A percentile compares a stretch with the other conserved stretches of the same genome.
phyloP scores from a whole-genome alignment of 2,797 vertebrate genomes.

The Lithobates sylvaticus region DNA sequence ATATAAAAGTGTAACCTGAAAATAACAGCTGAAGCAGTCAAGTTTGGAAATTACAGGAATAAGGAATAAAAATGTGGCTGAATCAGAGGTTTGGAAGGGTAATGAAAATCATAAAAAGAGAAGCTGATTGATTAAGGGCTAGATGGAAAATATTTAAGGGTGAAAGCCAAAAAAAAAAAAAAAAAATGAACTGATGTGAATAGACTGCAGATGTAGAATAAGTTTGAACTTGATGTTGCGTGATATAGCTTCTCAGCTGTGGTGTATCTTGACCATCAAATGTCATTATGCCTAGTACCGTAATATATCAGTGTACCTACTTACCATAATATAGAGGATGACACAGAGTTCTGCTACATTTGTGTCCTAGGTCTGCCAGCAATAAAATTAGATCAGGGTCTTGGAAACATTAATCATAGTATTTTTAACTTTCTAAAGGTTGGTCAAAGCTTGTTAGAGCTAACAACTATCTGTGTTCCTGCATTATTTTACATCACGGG shows the following conservation, averaged over 20 bases:
- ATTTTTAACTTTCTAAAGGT: not conserved
- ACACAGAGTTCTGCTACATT: not conserved
- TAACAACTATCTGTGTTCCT: not conserved
- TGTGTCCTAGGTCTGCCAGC: not conserved
- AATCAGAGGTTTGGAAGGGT: slow-evolving; percentile 62
- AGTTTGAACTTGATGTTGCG: slow-evolving; percentile 11
- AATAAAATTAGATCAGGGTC: not conserved
- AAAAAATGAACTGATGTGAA: slow-evolving; percentile 13
- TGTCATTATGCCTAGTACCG: not conserved
- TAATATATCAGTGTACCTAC: not conserved
- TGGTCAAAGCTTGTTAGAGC: not conserved
- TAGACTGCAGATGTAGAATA: slow-evolving; percentile 33
- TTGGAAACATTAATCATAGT: not conserved
- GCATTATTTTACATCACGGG: not conserved
- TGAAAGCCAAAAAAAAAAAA: slow-evolving; percentile 35
- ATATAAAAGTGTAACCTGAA: slow-evolving; percentile 42
- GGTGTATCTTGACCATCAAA: slow-evolving; percentile 2
- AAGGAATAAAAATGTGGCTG: slow-evolving; percentile 62
- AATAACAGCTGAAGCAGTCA: slow-evolving; percentile 51
- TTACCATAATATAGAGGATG: not conserved
- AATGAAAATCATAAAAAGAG: slow-evolving; percentile 58
- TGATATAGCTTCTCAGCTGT: slow-evolving; percentile 19
- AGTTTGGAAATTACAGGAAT: slow-evolving; percentile 59
- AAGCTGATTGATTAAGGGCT: slow-evolving; percentile 61
- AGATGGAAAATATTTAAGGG: slow-evolving; percentile 47